Evolutionary conservation across 2,113 vertebrate species (phyloP).

Genomic region (Catagonus wagneri): DNA sequence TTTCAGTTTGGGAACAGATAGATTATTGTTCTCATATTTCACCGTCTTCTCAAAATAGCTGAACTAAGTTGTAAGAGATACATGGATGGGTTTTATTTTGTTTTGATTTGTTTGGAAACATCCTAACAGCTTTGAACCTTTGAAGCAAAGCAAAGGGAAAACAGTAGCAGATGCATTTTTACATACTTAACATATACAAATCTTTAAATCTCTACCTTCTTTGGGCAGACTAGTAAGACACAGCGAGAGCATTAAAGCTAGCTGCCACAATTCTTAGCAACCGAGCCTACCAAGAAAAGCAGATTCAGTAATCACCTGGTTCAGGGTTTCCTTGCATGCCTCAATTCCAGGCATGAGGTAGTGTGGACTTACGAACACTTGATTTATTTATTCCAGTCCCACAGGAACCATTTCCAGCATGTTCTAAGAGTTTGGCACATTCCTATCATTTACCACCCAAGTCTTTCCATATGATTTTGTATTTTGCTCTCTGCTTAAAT

Average conservation of each 20-base stretch:
- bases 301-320: not conserved
- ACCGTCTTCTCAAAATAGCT: not conserved
- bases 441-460: not conserved
- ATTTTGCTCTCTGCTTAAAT: not conserved
- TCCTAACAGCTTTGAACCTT: not conserved
- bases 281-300: not conserved
- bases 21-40: constrained; percentile 10
- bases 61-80: not conserved
- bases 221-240: not conserved
- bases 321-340: not conserved
- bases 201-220: not conserved
- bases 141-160: constrained; percentile 13
- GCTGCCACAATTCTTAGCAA: not conserved
- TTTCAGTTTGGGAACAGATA: constrained; percentile 53
- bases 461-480: not conserved
- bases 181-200: too few species aligned
- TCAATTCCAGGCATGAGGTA: not conserved
- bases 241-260: not conserved
- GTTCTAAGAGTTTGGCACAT: not conserved
- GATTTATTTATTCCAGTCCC: not conserved
- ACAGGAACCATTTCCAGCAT: not conserved
- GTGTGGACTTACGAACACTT: not conserved
- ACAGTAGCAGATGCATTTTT: not conserved
- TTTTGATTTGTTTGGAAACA: constrained; percentile 22
- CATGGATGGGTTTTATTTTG: not conserved